Evolutionary conservation across 2,888 invertebrate genomes (phyloP).

Genomic region (Muschampia plurimacula): DNA sequence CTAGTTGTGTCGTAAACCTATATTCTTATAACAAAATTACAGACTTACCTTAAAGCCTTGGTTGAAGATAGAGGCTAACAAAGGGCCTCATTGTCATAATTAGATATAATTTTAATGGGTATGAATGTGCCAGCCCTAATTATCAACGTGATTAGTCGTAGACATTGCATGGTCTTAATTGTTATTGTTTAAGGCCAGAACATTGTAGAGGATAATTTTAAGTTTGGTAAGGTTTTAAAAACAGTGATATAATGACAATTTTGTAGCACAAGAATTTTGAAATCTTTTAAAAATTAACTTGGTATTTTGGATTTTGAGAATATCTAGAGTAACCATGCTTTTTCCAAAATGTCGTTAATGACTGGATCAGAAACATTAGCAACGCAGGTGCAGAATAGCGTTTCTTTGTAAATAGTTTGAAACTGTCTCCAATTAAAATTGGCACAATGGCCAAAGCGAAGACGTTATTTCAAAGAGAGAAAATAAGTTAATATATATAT

Average conservation of each 20-base stretch:
- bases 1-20: not conserved
- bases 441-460: too few species aligned
- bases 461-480: too few species aligned
- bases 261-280: too few species aligned
- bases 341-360: not conserved
- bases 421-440: too few species aligned
- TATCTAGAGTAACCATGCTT: too few species aligned
- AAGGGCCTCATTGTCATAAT: conserved; percentile 20
- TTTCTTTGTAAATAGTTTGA: not conserved
- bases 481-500: too few species aligned
- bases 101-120: conserved; percentile 16
- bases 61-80: not conserved
- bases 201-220: not conserved
- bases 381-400: not conserved
- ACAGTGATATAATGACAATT: too few species aligned
- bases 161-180: conserved; percentile 26
- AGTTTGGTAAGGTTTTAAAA: too few species aligned
- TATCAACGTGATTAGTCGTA: conserved; percentile 9
- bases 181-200: conserved; percentile 4
- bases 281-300: too few species aligned
- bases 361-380: not conserved
- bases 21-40: not conserved
- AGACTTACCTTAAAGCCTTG: not conserved
- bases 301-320: too few species aligned
- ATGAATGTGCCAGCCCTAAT: conserved; percentile 28